phyloP scores from a whole-genome alignment of 2,888 invertebrate species.

The Cheilosia urbana region DNA sequence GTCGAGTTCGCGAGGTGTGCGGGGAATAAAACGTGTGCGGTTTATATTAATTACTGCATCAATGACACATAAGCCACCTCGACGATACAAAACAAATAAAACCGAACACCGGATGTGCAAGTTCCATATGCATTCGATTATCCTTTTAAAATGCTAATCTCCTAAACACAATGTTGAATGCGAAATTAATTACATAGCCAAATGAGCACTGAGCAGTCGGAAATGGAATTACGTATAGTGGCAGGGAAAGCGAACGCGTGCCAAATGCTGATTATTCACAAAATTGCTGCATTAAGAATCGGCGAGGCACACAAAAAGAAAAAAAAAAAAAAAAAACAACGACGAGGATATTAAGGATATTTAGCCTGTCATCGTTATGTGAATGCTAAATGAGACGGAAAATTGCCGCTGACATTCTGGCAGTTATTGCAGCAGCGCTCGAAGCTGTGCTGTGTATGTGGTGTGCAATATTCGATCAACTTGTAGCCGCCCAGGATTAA shows the following conservation, averaged over 20 bases:
- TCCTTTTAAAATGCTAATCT: constrained; percentile 67
- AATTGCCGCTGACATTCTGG: constrained; percentile 60
- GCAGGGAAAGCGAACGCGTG: constrained; percentile 48
- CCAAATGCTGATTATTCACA: constrained; percentile 70
- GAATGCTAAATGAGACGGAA: constrained; percentile 70
- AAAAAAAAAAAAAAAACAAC: constrained; percentile 12
- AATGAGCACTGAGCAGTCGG: constrained; percentile 29
- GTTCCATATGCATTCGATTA: constrained; percentile 43
- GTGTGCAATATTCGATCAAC: constrained; percentile 37
- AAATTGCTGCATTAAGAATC: constrained; percentile 59
- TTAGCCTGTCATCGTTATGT: constrained; percentile 69
- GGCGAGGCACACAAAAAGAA: constrained; percentile 1
- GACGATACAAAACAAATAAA: background rate
- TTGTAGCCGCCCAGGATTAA: constrained; percentile 39
- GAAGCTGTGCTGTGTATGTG: background rate
- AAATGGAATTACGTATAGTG: constrained; percentile 40
- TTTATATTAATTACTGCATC: constrained; percentile 59
- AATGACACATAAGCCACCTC: constrained; percentile 29
- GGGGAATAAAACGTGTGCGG: too few relatives aligned
- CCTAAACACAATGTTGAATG: constrained; percentile 41
- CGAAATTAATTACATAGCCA: constrained; percentile 51
- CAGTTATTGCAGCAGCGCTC: constrained; percentile 2
- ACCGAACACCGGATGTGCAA: constrained; percentile 8
- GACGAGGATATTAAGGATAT: constrained; percentile 63
- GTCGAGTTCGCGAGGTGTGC: too few relatives aligned